Percentiles rank a stretch among this genome's conserved stretches.
Evolutionary conservation across 1,140 invertebrate species (phyloP).

Genomic region (Bombus vancouverensis): DNA sequence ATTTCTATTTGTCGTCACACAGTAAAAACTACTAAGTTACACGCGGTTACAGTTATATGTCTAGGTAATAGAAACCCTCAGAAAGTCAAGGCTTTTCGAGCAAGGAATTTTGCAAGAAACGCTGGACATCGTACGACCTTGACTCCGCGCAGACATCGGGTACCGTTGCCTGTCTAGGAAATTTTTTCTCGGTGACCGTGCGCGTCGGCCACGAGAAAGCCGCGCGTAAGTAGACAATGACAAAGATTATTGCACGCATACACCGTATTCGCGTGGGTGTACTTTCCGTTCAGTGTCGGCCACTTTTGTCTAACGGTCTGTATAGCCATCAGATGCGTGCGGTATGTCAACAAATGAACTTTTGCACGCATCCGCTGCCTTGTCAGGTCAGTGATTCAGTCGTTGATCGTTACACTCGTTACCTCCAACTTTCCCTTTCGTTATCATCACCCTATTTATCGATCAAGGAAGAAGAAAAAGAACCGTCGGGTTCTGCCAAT

Average conservation of each 20-base stretch:
- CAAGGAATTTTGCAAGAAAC: conserved; percentile 2
- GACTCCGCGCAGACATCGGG: conserved; percentile 23
- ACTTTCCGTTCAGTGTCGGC: background rate
- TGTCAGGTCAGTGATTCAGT: conserved; percentile 10
- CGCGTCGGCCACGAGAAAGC: conserved; percentile 4
- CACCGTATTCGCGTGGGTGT: background rate
- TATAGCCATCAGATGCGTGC: background rate
- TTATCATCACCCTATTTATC: background rate
- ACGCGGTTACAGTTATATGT: background rate
- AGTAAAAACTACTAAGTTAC: background rate
- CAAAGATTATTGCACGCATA: conserved; percentile 22
- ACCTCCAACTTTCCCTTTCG: conserved; percentile 24
- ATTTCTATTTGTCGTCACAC: too few relatives aligned
- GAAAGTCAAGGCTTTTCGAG: too few relatives aligned
- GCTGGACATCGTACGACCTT: conserved; percentile 38
- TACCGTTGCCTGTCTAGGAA: conserved; percentile 41
- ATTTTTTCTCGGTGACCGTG: conserved; percentile 34
- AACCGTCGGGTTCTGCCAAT: background rate
- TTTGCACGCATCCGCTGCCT: background rate
- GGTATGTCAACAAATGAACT: conserved; percentile 31
- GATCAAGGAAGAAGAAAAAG: background rate
- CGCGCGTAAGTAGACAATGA: conserved; percentile 7
- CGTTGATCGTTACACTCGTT: background rate
- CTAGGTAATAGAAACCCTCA: too few relatives aligned
- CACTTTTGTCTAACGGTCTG: conserved; percentile 36